These are phyloP conservation scores for Falco rusticolus DNA, from an alignment of 2,797 vertebrate genomes.

Conservation along the genomic window DNA sequence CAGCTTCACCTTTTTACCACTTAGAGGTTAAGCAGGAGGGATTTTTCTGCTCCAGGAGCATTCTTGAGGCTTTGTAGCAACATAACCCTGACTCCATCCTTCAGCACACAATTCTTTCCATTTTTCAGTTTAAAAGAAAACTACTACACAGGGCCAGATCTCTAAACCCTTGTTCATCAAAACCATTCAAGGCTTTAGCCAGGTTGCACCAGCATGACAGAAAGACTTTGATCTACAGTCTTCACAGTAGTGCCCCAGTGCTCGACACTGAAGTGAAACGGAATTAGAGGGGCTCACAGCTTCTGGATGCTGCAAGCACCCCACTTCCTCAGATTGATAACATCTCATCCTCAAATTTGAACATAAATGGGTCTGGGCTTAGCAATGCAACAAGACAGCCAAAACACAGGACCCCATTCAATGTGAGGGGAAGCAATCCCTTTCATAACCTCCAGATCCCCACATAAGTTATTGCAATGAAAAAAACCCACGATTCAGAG, in stretches of 20 bases:
- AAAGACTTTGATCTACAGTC: background rate
- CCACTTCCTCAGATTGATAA: background rate
- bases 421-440: background rate
- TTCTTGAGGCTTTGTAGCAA: background rate
- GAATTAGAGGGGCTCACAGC: background rate
- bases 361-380: background rate
- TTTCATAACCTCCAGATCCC: background rate
- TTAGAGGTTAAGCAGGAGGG: background rate
- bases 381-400: background rate
- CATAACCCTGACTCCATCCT: background rate
- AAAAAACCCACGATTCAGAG: background rate
- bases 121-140: background rate
- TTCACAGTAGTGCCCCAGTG: background rate
- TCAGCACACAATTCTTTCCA: background rate
- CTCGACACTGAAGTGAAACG: background rate
- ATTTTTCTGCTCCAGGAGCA: background rate
- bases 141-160: background rate
- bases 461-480: background rate
- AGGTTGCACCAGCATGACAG: background rate
- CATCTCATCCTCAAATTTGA: background rate
- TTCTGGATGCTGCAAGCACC: background rate
- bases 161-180: background rate
- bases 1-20: background rate
- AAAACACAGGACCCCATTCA: background rate
- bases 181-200: background rate